Conservation (phyloP, 2,113 vertebrate genomes). For the rabbit (Oryctolagus cuniculus) region DNA sequence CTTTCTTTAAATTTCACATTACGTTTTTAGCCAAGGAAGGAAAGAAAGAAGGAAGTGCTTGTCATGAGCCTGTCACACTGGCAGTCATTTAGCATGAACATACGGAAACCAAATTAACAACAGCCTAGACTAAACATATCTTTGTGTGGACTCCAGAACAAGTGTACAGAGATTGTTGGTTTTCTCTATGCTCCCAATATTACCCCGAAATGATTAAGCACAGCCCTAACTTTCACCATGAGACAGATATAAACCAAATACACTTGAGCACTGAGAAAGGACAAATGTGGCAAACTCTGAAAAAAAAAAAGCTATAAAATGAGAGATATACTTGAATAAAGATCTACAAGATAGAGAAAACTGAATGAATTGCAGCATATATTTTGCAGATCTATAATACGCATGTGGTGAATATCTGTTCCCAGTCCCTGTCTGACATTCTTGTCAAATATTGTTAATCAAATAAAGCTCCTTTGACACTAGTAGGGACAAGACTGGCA, state of each 20-base stretch:
- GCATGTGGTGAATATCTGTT: background rate
- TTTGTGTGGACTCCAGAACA: background rate
- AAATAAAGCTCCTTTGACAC: background rate
- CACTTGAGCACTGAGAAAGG: background rate
- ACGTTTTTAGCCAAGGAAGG: background rate
- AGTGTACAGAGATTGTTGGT: accelerated
- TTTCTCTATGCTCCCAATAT: background rate
- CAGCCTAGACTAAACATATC: background rate
- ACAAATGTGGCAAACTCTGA: background rate
- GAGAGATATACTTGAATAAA: background rate
- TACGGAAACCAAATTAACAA: background rate
- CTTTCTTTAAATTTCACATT: background rate
- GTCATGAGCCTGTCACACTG: background rate
- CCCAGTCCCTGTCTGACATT: background rate
- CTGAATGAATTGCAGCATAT: background rate
- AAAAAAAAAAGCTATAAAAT: background rate
- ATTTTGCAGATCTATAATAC: background rate
- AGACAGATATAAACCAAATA: background rate
- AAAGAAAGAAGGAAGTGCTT: background rate
- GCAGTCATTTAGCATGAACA: background rate
- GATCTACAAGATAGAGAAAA: background rate
- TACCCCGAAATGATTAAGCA: no score
- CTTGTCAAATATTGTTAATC: background rate
- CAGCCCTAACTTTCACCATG: background rate
- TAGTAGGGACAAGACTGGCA: background rate